These are phyloP conservation scores for Porites lobata DNA, from an alignment of 92 coral and sea anemone species.

Conservation along the genomic window DNA sequence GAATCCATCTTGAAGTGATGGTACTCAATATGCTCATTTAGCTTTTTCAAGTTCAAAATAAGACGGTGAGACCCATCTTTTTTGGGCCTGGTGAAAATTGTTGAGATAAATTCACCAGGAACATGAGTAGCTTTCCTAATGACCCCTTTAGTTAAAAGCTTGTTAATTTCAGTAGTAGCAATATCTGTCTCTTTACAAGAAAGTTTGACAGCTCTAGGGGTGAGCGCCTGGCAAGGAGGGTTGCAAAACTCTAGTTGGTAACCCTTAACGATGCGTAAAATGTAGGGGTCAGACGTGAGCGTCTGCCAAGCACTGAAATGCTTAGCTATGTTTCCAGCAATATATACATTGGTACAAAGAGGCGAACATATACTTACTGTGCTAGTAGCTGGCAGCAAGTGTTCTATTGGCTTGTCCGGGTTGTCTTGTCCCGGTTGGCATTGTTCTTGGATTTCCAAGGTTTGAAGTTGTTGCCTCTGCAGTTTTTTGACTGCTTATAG, in stretches of 20 bases:
- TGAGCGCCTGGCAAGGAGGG: not conserved
- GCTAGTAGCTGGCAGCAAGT: slow-evolving; percentile 6
- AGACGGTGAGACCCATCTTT: slow-evolving; percentile 8
- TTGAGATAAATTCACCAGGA: slow-evolving; percentile 1
- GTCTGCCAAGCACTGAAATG: not conserved
- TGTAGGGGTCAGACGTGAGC: not conserved
- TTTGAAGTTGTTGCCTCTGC: slow-evolving; percentile 56
- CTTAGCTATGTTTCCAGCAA: not conserved
- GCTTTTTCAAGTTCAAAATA: slow-evolving; percentile 49
- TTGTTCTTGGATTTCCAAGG: slow-evolving; percentile 41
- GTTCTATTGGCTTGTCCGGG: slow-evolving; percentile 15
- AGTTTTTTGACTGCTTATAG: slow-evolving; percentile 45
- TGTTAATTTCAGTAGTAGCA: slow-evolving; percentile 5
- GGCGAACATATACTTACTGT: not conserved
- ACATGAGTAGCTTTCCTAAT: not conserved
- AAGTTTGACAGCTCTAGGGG: slow-evolving; percentile 6
- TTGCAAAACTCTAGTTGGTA: not conserved
- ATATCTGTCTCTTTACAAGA: slow-evolving; percentile 16
- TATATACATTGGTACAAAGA: not conserved
- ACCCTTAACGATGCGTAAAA: slow-evolving; percentile 2
- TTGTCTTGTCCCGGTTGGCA: slow-evolving; percentile 1
- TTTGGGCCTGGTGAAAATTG: slow-evolving; percentile 10
- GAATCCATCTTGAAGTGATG: too few species aligned
- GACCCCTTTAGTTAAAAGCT: slow-evolving; percentile 31
- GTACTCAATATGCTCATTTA: too few species aligned